These are phyloP conservation scores for Anas platyrhynchos DNA, from an alignment of 2,113 vertebrate species.

Conservation along the genomic window DNA sequence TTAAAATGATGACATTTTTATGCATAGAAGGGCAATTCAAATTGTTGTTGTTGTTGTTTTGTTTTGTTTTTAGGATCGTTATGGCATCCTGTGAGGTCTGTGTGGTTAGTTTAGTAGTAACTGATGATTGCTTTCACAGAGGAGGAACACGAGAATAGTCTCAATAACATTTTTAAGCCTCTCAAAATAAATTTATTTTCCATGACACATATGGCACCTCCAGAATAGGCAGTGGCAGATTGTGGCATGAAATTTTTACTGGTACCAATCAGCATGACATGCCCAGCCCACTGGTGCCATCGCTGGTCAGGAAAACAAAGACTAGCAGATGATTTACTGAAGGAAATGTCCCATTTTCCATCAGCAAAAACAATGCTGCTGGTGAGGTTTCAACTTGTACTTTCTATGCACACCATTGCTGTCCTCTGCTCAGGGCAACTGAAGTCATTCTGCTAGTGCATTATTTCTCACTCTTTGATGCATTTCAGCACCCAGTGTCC, in stretches of 20 bases:
- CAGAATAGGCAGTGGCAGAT: not conserved
- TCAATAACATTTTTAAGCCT: not conserved
- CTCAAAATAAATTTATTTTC: constrained; percentile 11
- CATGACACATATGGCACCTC: not conserved
- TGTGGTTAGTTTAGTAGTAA: not conserved
- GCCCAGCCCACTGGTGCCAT: not conserved
- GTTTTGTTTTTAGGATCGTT: not conserved
- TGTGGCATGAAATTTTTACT: not conserved
- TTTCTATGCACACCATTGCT: not conserved
- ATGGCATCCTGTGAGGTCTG: not conserved
- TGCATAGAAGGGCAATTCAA: not conserved
- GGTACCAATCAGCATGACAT: not conserved
- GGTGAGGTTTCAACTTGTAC: not conserved
- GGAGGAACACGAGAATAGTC: not conserved
- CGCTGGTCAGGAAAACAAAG: not conserved
- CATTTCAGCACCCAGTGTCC: not conserved
- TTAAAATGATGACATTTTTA: not conserved
- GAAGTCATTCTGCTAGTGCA: not conserved
- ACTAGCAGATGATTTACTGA: not conserved
- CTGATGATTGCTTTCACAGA: not conserved
- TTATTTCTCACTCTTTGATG: not conserved
- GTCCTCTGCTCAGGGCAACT: not conserved
- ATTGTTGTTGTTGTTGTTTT: not conserved
- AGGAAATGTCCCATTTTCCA: not conserved
- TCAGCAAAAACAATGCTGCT: not conserved